Conservation (phyloP, 2,888 invertebrate genomes). For the Spodoptera littoralis region DNA sequence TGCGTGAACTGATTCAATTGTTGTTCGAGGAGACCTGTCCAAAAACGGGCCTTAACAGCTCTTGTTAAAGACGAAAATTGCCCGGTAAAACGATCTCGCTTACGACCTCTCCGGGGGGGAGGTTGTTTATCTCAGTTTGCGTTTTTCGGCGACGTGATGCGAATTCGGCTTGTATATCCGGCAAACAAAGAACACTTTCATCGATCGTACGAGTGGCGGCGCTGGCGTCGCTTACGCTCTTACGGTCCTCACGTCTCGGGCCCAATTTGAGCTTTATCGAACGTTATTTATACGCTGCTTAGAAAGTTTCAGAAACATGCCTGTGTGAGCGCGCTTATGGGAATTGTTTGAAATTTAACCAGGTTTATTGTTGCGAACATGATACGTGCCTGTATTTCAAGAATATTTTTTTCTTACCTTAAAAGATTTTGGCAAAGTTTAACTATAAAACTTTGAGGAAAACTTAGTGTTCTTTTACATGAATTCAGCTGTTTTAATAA, state of each 20-base stretch:
- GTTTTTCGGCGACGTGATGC: constrained; percentile 88
- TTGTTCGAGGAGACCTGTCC: constrained; percentile 76
- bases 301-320: constrained; percentile 83
- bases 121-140: constrained; percentile 88
- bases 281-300: constrained; percentile 86
- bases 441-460: constrained; percentile 34
- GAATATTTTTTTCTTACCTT: constrained; percentile 20
- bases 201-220: constrained; percentile 79
- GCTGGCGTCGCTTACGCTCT: constrained; percentile 76
- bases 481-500: background rate
- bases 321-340: constrained; percentile 80
- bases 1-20: constrained; percentile 89
- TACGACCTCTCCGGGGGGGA: constrained; percentile 84
- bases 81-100: constrained; percentile 84
- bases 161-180: constrained; percentile 87
- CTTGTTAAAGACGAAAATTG: constrained; percentile 86
- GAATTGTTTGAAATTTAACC: constrained; percentile 78
- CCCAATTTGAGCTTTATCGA: constrained; percentile 83
- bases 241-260: constrained; percentile 64
- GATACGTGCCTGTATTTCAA: constrained; percentile 31
- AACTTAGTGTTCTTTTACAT: constrained; percentile 12
- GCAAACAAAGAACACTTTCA: constrained; percentile 84
- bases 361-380: constrained; percentile 72
- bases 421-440: constrained; percentile 11
- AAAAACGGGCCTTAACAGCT: constrained; percentile 83